Percentiles rank a stretch among this genome's conserved stretches.
Conservation (phyloP, 2,888 invertebrate genomes). For the Pristionchus maxplancki region DNA sequence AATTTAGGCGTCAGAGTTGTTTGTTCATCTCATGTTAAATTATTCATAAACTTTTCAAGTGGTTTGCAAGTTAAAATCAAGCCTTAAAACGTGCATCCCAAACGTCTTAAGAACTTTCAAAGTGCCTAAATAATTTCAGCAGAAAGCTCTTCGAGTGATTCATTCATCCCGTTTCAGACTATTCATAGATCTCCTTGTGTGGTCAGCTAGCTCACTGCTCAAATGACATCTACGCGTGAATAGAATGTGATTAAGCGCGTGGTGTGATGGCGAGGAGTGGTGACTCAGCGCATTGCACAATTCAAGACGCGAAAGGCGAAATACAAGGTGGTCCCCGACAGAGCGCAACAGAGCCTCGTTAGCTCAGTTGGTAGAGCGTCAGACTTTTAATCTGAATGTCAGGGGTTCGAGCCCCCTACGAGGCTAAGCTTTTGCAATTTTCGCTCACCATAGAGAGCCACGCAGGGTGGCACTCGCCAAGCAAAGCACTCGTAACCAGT, state of each 20-base stretch:
- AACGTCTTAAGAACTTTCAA: too few relatives aligned
- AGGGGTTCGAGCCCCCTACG: constrained; percentile 45
- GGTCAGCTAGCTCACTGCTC: neutral
- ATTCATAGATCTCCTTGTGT: neutral
- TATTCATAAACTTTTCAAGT: too few relatives aligned
- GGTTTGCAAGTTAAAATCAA: too few relatives aligned
- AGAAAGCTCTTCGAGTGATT: too few relatives aligned
- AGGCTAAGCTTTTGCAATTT: neutral
- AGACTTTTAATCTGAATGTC: constrained; percentile 47
- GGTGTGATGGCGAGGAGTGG: neutral
- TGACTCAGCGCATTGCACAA: neutral
- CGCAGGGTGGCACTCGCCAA: constrained; percentile 10
- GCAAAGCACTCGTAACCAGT: neutral
- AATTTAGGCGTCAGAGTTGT: too few relatives aligned
- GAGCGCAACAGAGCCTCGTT: neutral
- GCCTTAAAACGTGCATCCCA: too few relatives aligned
- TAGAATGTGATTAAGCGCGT: neutral
- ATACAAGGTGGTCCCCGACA: neutral
- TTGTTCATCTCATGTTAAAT: too few relatives aligned
- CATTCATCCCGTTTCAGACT: too few relatives aligned
- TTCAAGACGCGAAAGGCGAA: neutral
- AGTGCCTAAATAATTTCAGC: too few relatives aligned
- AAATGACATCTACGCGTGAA: neutral
- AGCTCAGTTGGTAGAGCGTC: constrained; percentile 43
- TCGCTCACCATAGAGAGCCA: constrained; percentile 13